Conservation (phyloP, 2,888 invertebrate genomes). For the Capitulum mitella region DNA sequence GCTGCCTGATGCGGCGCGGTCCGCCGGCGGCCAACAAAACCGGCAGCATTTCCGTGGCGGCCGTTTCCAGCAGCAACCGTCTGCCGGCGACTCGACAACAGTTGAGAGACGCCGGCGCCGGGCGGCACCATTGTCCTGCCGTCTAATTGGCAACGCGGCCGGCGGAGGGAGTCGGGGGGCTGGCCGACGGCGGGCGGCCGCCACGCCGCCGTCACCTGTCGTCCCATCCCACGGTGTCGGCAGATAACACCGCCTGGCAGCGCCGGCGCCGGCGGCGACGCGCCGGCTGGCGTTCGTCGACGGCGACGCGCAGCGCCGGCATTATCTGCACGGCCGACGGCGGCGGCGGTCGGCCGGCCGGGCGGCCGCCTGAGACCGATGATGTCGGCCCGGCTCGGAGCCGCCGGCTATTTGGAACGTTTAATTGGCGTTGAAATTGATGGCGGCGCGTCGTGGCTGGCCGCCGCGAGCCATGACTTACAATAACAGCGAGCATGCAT, state of each 20-base stretch:
- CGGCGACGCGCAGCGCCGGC: neutral
- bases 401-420: constrained; percentile 5
- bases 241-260: neutral
- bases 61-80: no score
- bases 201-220: no score
- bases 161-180: no score
- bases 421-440: neutral
- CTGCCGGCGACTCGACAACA: no score
- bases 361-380: neutral
- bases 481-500: constrained; percentile 6
- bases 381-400: neutral
- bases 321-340: neutral
- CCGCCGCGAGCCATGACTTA: neutral
- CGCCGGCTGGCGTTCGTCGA: neutral
- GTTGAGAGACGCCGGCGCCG: no score
- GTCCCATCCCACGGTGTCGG: no score
- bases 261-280: neutral
- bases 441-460: neutral
- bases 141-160: no score
- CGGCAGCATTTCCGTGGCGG: no score
- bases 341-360: neutral
- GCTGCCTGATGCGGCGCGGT: no score
- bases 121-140: no score
- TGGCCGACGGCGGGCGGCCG: no score
- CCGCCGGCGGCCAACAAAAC: no score